phyloP scores from a whole-genome alignment of 2,888 invertebrate genomes.

The Lycaena phlaeas region DNA sequence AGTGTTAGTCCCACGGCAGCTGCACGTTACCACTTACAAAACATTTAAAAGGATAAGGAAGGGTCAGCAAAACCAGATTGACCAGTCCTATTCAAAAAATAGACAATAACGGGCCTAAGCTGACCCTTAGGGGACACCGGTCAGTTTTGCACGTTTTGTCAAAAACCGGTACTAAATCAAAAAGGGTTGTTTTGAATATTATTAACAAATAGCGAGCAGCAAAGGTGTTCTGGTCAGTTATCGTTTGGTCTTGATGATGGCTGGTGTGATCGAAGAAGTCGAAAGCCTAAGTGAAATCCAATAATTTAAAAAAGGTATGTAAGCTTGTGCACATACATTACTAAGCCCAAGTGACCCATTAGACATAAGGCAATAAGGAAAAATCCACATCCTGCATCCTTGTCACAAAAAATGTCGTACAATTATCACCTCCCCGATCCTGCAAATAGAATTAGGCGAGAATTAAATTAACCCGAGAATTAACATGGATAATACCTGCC shows the following conservation, averaged over 20 bases:
- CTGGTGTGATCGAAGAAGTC: slow-evolving; percentile 26
- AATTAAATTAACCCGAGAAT: slow-evolving; percentile 70
- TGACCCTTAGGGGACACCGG: slow-evolving; percentile 66
- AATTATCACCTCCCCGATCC: slow-evolving; percentile 70
- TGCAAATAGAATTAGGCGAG: slow-evolving; percentile 70
- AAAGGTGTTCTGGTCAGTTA: slow-evolving; percentile 45
- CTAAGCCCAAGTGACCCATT: slow-evolving; percentile 10
- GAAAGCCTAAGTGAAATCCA: slow-evolving; percentile 17
- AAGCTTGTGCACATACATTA: background rate
- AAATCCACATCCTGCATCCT: slow-evolving; percentile 36
- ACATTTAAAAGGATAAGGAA: slow-evolving; percentile 54
- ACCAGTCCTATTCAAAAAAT: slow-evolving; percentile 58
- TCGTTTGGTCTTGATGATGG: slow-evolving; percentile 35
- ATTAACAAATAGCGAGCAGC: slow-evolving; percentile 33
- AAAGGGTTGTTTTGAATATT: slow-evolving; percentile 49
- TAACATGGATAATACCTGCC: slow-evolving; percentile 69
- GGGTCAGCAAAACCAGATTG: slow-evolving; percentile 68
- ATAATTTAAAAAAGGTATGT: background rate
- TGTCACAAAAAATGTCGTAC: slow-evolving; percentile 51
- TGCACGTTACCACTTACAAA: slow-evolving; percentile 43
- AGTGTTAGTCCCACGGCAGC: slow-evolving; percentile 45
- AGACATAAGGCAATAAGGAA: slow-evolving; percentile 27
- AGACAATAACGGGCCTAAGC: slow-evolving; percentile 48
- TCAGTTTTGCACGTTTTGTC: slow-evolving; percentile 44
- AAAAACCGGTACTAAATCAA: slow-evolving; percentile 49